These are phyloP conservation scores for Leptarthrus brevirostris DNA, from an alignment of 2,888 invertebrate genomes.

Conservation along the genomic window DNA sequence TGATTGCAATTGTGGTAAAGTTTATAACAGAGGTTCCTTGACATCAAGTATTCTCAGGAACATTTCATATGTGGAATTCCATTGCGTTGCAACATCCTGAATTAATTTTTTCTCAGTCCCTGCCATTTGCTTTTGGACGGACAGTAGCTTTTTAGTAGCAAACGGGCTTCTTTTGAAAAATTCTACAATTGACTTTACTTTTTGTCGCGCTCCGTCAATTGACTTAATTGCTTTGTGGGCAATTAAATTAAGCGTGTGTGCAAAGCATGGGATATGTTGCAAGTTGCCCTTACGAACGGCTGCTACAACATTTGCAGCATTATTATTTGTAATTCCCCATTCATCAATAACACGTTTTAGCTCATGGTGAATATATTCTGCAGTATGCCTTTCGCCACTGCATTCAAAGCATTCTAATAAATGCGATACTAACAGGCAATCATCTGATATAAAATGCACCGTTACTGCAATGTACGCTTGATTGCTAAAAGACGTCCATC, in stretches of 20 bases:
- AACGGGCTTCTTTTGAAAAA: conserved; percentile 29
- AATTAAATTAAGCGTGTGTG: conserved; percentile 55
- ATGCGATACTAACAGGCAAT: conserved; percentile 53
- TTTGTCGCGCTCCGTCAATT: conserved; percentile 30
- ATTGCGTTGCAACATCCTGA: conserved; percentile 57
- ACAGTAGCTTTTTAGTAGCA: background rate
- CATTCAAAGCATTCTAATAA: conserved; percentile 53
- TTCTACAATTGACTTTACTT: conserved; percentile 33
- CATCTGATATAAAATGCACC: conserved; percentile 54
- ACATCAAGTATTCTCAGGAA: conserved; percentile 55
- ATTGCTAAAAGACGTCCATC: conserved; percentile 56
- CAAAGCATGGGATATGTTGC: conserved; percentile 55
- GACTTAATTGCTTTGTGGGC: conserved; percentile 48
- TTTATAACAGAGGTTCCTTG: background rate
- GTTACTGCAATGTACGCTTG: conserved; percentile 56
- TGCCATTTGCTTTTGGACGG: background rate
- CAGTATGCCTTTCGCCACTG: conserved; percentile 54
- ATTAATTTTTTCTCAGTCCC: conserved; percentile 19
- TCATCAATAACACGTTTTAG: conserved; percentile 50
- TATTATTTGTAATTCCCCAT: conserved; percentile 52
- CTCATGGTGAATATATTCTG: conserved; percentile 52
- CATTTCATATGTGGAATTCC: conserved; percentile 57
- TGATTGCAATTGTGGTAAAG: background rate
- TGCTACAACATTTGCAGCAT: conserved; percentile 56
- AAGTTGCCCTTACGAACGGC: conserved; percentile 55